Base-by-base conservation (phyloP, 1,140 invertebrate genomes). In the Hermetia illucens region DNA sequence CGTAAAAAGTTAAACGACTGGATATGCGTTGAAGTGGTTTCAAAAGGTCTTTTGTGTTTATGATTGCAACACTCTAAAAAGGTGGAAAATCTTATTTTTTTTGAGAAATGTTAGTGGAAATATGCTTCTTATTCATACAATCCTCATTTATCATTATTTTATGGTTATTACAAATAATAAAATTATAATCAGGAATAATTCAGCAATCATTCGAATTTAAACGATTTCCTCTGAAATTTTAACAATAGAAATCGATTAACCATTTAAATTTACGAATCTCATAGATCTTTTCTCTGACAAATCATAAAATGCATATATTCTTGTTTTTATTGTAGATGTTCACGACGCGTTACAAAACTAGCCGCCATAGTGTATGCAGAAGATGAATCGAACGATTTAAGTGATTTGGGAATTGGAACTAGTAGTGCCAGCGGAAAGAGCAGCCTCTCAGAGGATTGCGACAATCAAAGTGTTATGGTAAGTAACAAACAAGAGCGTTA, bases 361-460 rank as follows among this genome's bases (percentile, higher is more conserved):
- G 63, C 65, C 51, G 77, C 72, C 41, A 55, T 79, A 38, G 70
- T 3, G 64, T 80, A 82, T 49, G 61, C 63, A 45, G 81, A 86
- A 45, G 82, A 87, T 44, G 81, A 87, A 50, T 70, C 74, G 15
- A 82, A 84, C 49, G 82, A 87, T 61, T 66, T 87, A 30, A 83
- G 77, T 45, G 82, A 85, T 58, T 71, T 86, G 47, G 82, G 82
- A 22, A 79, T 86, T 47, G 78, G 79, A 38, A 82, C 76, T 40
- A 79, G 74, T 57, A 82, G 79, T 49, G 77, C 76, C 45, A 75
- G 72, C 44, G 74, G 72, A 49, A 81, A 79, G 44, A 73, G 77
- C 55, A 79, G 75, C 50, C 68, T 77, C 34, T 75, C 75, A 43
- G 76, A 76, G 43, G 75, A 79, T 55, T 76, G 75, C 43, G 76